A percentile compares a stretch with the other conserved stretches of the same genome.
These are phyloP conservation scores for Anastrepha obliqua DNA, from an alignment of 1,140 invertebrate genomes.

Conservation along the genomic window DNA sequence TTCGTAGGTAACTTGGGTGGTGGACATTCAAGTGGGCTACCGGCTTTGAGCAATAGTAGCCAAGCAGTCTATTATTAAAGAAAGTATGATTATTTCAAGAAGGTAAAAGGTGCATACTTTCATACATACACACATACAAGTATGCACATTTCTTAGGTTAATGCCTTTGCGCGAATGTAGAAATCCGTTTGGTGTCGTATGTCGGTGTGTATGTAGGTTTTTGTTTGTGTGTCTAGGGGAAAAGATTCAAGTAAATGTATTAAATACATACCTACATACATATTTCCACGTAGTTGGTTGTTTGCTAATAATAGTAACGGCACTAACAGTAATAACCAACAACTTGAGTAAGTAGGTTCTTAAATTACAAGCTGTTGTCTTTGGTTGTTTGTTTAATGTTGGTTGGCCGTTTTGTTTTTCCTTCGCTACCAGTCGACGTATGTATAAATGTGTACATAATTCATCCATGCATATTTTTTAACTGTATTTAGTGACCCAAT, in stretches of 20 bases:
- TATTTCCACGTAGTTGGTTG: background rate
- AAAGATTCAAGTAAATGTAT: too few species aligned
- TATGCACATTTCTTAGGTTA: too few species aligned
- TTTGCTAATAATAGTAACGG: background rate
- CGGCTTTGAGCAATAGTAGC: background rate
- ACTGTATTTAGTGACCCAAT: background rate
- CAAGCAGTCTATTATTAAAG: conserved; percentile 41
- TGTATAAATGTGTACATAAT: background rate
- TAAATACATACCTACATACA: too few species aligned
- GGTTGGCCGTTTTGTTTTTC: background rate
- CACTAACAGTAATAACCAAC: conserved; percentile 14
- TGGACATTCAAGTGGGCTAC: conserved; percentile 31
- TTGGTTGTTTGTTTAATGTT: background rate
- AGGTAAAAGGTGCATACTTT: background rate
- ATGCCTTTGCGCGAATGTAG: background rate
- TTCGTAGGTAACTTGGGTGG: background rate
- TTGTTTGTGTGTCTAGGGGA: too few species aligned
- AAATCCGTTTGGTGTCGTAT: too few species aligned
- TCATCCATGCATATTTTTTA: background rate
- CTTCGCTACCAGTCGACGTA: background rate
- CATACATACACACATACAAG: background rate
- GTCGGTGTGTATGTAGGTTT: too few species aligned
- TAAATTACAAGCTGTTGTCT: conserved; percentile 16
- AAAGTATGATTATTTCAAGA: background rate
- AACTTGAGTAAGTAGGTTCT: background rate